Conservation (phyloP, 2,113 vertebrate genomes). For the Callipepla californica region DNA sequence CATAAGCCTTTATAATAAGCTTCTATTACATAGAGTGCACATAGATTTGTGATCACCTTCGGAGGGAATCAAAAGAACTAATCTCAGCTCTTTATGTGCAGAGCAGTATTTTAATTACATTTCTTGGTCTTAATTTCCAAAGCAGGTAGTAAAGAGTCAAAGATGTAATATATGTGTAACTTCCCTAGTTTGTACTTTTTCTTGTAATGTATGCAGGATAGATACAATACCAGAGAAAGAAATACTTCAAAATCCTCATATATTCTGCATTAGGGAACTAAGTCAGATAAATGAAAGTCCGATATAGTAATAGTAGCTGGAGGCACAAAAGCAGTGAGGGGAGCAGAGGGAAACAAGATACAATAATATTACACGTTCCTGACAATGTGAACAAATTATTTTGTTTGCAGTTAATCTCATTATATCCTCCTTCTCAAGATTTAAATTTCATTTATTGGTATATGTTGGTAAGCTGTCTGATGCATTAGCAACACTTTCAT, state of each 20-base stretch:
- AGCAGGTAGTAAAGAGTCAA: neutral
- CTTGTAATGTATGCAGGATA: neutral
- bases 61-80: neutral
- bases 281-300: neutral
- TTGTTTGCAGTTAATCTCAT: neutral
- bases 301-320: neutral
- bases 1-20: neutral
- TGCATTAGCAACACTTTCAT: neutral
- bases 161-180: neutral
- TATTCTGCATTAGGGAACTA: neutral
- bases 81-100: neutral
- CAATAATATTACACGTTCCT: neutral
- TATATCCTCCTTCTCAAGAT: neutral
- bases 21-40: neutral
- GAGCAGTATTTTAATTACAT: neutral
- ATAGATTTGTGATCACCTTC: neutral
- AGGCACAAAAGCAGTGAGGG: neutral
- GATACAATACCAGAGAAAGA: neutral
- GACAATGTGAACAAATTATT: neutral
- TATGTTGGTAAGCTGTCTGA: neutral
- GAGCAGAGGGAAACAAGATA: neutral
- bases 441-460: conserved; percentile 39
- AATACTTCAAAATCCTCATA: neutral
- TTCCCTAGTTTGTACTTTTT: neutral
- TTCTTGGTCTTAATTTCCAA: neutral